Evolutionary conservation across 2,797 vertebrate species (phyloP).

Genomic region (Pterois miles): DNA sequence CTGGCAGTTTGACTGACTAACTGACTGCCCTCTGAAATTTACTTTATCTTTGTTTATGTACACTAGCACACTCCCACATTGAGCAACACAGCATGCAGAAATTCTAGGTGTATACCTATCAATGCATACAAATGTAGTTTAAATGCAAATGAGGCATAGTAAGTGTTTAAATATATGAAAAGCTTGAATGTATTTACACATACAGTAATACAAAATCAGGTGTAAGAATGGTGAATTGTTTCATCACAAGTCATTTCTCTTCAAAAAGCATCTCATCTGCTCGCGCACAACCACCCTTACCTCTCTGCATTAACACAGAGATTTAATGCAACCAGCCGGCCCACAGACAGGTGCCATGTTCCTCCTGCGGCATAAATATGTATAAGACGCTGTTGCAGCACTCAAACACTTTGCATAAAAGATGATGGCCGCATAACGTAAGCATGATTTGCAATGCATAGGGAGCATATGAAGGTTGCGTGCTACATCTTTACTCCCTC

Average conservation of each 20-base stretch:
- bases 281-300: conserved; percentile 55
- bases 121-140: background rate
- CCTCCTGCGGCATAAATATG: conserved; percentile 71
- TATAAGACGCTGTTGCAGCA: conserved; percentile 62
- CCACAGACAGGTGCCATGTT: conserved; percentile 69
- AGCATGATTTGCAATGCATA: conserved; percentile 75
- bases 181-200: conserved; percentile 17
- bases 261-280: conserved; percentile 47
- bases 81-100: background rate
- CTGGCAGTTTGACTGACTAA: conserved; percentile 37
- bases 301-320: conserved; percentile 60
- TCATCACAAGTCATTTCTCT: conserved; percentile 33
- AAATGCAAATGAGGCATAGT: conserved; percentile 20
- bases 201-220: conserved; percentile 11
- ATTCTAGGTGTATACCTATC: background rate
- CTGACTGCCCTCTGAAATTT: conserved; percentile 2
- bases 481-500: conserved; percentile 16
- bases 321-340: conserved; percentile 52
- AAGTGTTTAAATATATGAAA: conserved; percentile 10
- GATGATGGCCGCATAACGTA: conserved; percentile 69
- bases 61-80: background rate
- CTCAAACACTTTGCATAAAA: conserved; percentile 77
- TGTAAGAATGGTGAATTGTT: background rate
- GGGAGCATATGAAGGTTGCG: conserved; percentile 63
- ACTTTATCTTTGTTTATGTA: conserved; percentile 29